Percentiles rank a stretch among this genome's conserved stretches.
These are phyloP conservation scores for Aphaenogaster ashmeadi DNA, from an alignment of 1,140 invertebrate species.

Conservation along the genomic window DNA sequence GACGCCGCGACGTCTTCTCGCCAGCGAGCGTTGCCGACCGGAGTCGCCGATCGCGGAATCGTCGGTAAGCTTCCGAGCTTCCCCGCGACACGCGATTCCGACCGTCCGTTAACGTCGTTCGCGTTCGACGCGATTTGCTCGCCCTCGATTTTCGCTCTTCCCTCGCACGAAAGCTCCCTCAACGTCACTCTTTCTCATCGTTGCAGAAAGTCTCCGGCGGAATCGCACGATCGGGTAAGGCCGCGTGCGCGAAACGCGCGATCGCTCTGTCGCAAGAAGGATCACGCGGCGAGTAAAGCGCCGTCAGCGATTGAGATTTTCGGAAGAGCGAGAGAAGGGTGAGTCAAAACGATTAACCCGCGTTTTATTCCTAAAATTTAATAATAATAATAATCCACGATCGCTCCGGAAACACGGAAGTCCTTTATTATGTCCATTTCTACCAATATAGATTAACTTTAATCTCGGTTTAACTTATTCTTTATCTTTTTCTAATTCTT, in stretches of 20 bases:
- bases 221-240: neutral
- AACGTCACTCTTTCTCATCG: no score
- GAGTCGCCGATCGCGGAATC: neutral
- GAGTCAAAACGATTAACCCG: neutral
- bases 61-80: neutral
- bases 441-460: no score
- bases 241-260: no score
- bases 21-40: neutral
- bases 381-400: no score
- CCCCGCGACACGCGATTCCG: no score
- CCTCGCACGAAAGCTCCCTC: no score
- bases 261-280: no score
- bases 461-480: no score
- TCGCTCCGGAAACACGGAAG: no score
- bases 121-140: neutral
- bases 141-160: no score
- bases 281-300: neutral
- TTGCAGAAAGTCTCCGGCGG: neutral
- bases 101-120: neutral
- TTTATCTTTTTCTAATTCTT: no score
- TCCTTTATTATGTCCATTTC: no score
- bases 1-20: slow-evolving; percentile 7
- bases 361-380: neutral
- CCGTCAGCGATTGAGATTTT: neutral
- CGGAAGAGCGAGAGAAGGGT: neutral